phyloP scores from a whole-genome alignment of 2,113 vertebrate species.

The Hyperopisus bebe region DNA sequence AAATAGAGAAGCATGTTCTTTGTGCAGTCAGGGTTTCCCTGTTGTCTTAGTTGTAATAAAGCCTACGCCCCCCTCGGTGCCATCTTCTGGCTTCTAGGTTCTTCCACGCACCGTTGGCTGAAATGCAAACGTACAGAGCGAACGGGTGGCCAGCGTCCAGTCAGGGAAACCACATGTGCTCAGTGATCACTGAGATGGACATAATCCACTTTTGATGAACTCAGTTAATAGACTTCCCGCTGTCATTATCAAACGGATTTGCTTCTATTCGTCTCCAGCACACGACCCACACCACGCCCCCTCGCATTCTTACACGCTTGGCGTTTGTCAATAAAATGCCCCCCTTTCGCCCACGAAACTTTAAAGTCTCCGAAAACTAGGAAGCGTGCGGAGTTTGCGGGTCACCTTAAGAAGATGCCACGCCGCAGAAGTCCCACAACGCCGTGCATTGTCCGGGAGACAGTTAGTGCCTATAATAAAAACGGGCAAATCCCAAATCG shows the following conservation, averaged over 20 bases:
- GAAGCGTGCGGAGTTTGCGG: not conserved
- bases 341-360: conserved; percentile 20
- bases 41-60: not conserved
- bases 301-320: conserved; percentile 35
- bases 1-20: not conserved
- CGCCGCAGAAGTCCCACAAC: conserved; percentile 40
- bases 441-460: conserved; percentile 28
- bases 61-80: not conserved
- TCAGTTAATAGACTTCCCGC: conserved; percentile 57
- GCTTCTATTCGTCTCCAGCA: conserved; percentile 53
- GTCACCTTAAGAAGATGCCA: conserved; percentile 32
- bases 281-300: conserved; percentile 62
- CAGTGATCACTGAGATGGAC: conserved; percentile 49
- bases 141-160: conserved; percentile 16
- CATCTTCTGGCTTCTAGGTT: not conserved
- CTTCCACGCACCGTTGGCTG: not conserved
- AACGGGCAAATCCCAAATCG: not conserved
- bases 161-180: conserved; percentile 26
- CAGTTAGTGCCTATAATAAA: not conserved
- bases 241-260: conserved; percentile 42
- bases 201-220: conserved; percentile 74
- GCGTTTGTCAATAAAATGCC: conserved; percentile 45
- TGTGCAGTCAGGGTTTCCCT: not conserved
- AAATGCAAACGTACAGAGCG: conserved; percentile 3
- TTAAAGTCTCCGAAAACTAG: not conserved